Percentiles rank a stretch among this genome's conserved stretches.
Evolutionary conservation across 2,113 vertebrate genomes (phyloP).

Genomic region (Ciconia boyciana): DNA sequence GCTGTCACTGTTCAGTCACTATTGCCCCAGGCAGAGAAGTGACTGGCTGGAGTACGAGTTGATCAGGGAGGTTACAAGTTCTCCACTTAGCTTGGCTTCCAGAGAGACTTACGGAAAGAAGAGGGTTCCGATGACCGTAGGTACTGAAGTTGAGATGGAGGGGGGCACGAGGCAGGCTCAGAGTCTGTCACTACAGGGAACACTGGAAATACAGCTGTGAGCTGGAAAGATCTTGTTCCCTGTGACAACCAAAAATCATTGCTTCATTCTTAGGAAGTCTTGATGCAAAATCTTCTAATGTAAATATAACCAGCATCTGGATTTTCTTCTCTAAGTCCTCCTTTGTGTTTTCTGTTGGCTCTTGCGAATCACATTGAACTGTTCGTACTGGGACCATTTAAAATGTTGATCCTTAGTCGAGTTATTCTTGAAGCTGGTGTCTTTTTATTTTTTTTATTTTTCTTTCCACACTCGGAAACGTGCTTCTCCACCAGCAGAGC

Average conservation of each 20-base stretch:
- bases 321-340: neutral
- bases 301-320: neutral
- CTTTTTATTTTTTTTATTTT: neutral
- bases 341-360: neutral
- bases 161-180: neutral
- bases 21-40: rapidly evolving
- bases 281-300: neutral
- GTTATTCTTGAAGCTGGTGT: neutral
- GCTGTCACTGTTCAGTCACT: rapidly evolving
- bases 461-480: neutral
- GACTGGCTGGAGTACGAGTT: neutral
- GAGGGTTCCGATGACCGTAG: neutral
- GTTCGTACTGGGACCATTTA: neutral
- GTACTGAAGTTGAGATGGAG: neutral
- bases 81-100: neutral
- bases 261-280: neutral
- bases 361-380: neutral
- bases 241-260: neutral
- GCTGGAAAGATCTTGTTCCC: neutral
- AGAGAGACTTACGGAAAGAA: neutral
- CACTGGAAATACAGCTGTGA: neutral
- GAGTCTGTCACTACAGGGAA: neutral
- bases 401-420: neutral
- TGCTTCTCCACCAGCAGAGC: neutral
- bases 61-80: neutral